A percentile compares a stretch with the other conserved stretches of the same genome.
phyloP scores from a whole-genome alignment of 2,888 invertebrate genomes.

The Tenthredo notha region DNA sequence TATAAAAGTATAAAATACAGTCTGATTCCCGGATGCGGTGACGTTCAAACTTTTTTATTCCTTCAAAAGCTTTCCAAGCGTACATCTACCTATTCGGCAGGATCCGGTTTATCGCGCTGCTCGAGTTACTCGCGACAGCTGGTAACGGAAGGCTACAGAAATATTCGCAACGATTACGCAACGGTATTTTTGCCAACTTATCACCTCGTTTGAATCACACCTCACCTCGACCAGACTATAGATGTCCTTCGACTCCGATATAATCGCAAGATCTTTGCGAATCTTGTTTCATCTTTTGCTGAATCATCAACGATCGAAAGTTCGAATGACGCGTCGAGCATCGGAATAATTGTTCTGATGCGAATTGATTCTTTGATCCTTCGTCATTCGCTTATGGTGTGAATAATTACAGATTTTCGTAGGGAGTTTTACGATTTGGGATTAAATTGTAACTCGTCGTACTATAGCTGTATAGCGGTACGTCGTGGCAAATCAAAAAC shows the following conservation, averaged over 20 bases:
- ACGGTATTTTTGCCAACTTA: background rate
- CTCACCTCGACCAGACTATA: background rate
- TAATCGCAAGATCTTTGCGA: background rate
- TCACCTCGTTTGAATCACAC: background rate
- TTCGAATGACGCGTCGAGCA: background rate
- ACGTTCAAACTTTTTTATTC: constrained; percentile 42
- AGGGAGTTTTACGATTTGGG: constrained; percentile 7
- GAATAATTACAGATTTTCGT: background rate
- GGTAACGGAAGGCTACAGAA: background rate
- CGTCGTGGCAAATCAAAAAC: constrained; percentile 18
- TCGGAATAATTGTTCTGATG: background rate
- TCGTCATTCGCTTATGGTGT: background rate
- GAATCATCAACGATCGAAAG: background rate
- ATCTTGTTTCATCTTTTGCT: background rate
- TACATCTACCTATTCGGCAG: background rate
- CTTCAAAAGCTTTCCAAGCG: background rate
- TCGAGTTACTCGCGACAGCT: background rate
- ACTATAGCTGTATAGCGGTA: background rate
- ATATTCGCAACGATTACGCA: background rate
- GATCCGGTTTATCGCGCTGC: background rate
- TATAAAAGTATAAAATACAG: constrained; percentile 43
- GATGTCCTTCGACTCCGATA: background rate
- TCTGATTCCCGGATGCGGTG: constrained; percentile 43
- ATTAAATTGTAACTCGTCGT: background rate
- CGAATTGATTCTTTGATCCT: constrained; percentile 5